Conservation (phyloP, 2,797 vertebrate species). For the Erithacus rubecula region DNA sequence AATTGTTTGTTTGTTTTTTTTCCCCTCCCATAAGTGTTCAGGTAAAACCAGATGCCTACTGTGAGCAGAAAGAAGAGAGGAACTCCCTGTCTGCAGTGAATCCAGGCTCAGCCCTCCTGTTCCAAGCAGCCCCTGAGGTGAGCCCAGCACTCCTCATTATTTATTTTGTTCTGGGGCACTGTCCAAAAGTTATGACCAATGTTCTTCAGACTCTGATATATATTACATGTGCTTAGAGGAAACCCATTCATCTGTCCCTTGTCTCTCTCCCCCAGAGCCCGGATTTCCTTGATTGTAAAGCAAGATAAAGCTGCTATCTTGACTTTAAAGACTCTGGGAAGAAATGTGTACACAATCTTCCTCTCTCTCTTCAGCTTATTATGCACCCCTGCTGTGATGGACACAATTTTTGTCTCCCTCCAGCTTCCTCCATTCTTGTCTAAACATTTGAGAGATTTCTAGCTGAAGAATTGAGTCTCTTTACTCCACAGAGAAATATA, state of each 20-base stretch:
- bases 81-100: background rate
- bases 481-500: background rate
- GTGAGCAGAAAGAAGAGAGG: background rate
- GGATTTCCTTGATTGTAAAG: slow-evolving; percentile 60
- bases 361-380: background rate
- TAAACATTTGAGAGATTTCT: background rate
- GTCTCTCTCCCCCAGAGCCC: slow-evolving; percentile 53
- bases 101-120: background rate
- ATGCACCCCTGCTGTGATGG: background rate
- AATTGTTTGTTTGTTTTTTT: background rate
- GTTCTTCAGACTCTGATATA: slow-evolving; percentile 56
- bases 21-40: background rate
- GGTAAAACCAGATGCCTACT: background rate
- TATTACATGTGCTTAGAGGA: slow-evolving; percentile 63
- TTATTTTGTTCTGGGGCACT: slow-evolving; percentile 64
- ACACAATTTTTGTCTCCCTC: background rate
- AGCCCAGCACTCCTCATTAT: slow-evolving; percentile 29
- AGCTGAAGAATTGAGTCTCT: background rate
- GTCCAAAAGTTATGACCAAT: slow-evolving; percentile 50
- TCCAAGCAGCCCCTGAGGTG: background rate
- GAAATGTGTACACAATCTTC: slow-evolving; percentile 42
- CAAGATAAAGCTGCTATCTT: slow-evolving; percentile 60
- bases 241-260: slow-evolving; percentile 63
- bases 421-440: background rate
- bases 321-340: slow-evolving; percentile 61